Evolutionary conservation across 2,888 invertebrate species (phyloP).

Genomic region (Embidobia sp.): DNA sequence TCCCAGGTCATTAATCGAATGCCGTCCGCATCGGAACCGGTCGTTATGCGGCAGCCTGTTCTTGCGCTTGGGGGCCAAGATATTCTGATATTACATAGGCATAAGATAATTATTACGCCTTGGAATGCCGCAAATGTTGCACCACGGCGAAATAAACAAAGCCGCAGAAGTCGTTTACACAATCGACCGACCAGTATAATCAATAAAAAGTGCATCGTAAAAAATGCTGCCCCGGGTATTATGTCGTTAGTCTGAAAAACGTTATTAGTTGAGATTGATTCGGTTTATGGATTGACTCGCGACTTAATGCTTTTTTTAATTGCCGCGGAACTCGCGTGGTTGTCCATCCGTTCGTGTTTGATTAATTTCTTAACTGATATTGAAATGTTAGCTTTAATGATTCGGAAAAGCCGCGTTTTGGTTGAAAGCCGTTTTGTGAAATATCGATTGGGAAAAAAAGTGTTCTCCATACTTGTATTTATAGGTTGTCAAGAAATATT

Average conservation of each 20-base stretch:
- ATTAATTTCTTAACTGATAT: not conserved
- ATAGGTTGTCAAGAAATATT: no score
- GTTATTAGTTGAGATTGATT: slow-evolving; percentile 4
- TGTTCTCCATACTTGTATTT: no score
- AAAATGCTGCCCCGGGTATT: not conserved
- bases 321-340: not conserved
- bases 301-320: not conserved
- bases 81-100: slow-evolving; percentile 71
- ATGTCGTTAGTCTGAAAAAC: not conserved
- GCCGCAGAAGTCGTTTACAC: slow-evolving; percentile 10
- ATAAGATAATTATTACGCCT: slow-evolving; percentile 73
- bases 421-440: not conserved
- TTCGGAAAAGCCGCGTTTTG: not conserved
- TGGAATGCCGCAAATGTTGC: slow-evolving; percentile 67
- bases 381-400: not conserved
- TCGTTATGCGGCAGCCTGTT: slow-evolving; percentile 49
- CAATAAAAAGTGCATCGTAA: slow-evolving; percentile 18
- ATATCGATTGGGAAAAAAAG: no score
- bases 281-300: not conserved
- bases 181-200: not conserved
- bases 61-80: slow-evolving; percentile 67
- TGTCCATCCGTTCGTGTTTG: not conserved
- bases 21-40: slow-evolving; percentile 52
- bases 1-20: slow-evolving; percentile 66
- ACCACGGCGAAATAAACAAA: slow-evolving; percentile 39